Base-by-base conservation (phyloP, 2,113 vertebrate species). In the human (Homo sapiens) region DNA sequence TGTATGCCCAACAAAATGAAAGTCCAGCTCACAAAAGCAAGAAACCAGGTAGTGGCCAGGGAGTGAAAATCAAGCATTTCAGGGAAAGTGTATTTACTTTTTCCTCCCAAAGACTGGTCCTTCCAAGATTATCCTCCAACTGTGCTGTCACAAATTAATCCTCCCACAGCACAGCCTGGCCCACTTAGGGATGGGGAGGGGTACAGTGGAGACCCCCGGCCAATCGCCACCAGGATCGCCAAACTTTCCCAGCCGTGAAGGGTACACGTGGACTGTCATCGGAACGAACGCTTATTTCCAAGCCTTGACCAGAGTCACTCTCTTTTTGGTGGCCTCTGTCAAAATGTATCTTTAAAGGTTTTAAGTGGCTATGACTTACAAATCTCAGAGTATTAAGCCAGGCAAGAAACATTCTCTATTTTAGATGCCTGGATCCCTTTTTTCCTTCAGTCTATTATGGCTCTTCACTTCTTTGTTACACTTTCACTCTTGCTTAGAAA, bases 281-380 rank as follows among this genome's bases (percentile, higher is more conserved):
- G 45, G 83, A 82, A 89, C 20, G 88, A 89, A 93, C 1, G 80
- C 27, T 81, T 57, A 70, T 32, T 76, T 81, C 81, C 45, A 23
- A 84, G 35, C 86, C 93, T 80, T 82, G 45, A 89, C 68, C 5
- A 32, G 84, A 93, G 57, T 50, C 79, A 76, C 91, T 97, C 11
- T 97, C 55, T 94, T 96, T 87, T 48, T 32, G 66, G 25, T 48
- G 9, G 85, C 84, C 38, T 68, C 97, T 35, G 85, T 97, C n/a
- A 25, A 59, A 81, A 48, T 38, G 48, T 92, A 23, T 22, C 94
- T 95, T 61, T 27, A 45, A 95, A 91, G 80, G 23, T 23, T 70
- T 80, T 89, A 23, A 27, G 57, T 85, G 86, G 70, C 7, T 55
- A n/a, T 83, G 14, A n/a, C 32, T 95, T 98, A 59, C 38, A 80